These are phyloP conservation scores for Ramazzottius varieornatus DNA, from an alignment of 2,888 invertebrate species.

Conservation along the genomic window DNA sequence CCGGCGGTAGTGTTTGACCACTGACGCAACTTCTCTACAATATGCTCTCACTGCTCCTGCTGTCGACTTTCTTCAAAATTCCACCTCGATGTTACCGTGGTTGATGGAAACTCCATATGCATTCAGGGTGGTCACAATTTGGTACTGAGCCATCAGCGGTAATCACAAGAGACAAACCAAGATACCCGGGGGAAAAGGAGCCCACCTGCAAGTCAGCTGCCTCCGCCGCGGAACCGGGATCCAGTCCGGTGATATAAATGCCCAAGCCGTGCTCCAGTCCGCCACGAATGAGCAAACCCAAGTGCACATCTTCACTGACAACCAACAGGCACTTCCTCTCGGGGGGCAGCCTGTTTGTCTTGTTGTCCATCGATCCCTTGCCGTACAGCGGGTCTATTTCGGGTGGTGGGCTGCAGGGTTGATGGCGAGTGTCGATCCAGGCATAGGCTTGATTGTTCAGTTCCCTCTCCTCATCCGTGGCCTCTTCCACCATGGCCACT, in stretches of 20 bases:
- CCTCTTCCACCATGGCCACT: background rate
- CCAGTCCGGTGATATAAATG: slow-evolving; percentile 80
- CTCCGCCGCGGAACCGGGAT: slow-evolving; percentile 72
- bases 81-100: too few relatives aligned
- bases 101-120: too few relatives aligned
- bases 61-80: too few relatives aligned
- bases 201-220: slow-evolving; percentile 60
- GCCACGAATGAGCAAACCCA: slow-evolving; percentile 79
- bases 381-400: background rate
- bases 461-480: background rate
- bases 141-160: too few relatives aligned
- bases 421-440: background rate
- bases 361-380: background rate
- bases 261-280: slow-evolving; percentile 81
- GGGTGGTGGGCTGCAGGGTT: background rate
- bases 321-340: slow-evolving; percentile 11
- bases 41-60: too few relatives aligned
- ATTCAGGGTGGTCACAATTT: too few relatives aligned
- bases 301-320: slow-evolving; percentile 32
- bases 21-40: too few relatives aligned
- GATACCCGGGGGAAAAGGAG: too few relatives aligned
- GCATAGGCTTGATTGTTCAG: slow-evolving; percentile 1
- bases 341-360: background rate
- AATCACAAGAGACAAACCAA: too few relatives aligned
- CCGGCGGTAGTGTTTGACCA: too few relatives aligned